Evolutionary conservation across 1,140 invertebrate genomes (phyloP), one percentile per base, ranked within the genome.

Genomic region (Adelges cooleyi): DNA sequence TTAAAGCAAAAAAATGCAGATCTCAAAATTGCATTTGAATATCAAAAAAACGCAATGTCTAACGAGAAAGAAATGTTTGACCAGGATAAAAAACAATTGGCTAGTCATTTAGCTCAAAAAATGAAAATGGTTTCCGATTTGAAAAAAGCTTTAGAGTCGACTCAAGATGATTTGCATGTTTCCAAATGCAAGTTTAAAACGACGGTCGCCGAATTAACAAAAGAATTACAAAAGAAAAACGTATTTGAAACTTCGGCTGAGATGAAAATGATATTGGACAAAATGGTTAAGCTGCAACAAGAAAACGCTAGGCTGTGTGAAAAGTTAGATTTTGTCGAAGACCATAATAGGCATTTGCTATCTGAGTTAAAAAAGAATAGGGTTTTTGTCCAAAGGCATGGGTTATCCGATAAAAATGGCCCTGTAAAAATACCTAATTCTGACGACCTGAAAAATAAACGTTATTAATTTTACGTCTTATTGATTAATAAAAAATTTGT

Each of bases 281-380:
- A 62, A 6, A 62, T 62, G 56, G 56, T 62, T 0, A 62, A 62
- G 33, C 11, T 62, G 9, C 56, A 62, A 29, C 56, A 62, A 20
- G 56, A 62, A 62, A 62, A 62, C n/a, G 56, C 56, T 22, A 62
- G 56, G 13, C 18, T 62, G 10, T 29, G 56, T 10, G 56, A 62
- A 62, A 62, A 62, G 13, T 42, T 62, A 4, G 56, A 62, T 62
- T 62, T 62, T 22, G 42, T 62, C 9, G 56, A 62, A 62, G 56
- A 62, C 15, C 56, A 62, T 10, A 62, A 62, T 15, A 46, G 29
- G 6, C 56, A 62, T 29, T 46, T 62, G 5, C 6, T 62, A 2
- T 62, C 13, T 8, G 56, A 62, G 23, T 9, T 62, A n/a, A 62
- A 62, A 4, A 48, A 48, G 46, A 62, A 62, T 8, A 62, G 42